Evolutionary conservation across 2,113 vertebrate species (phyloP).

Genomic region (Myotis davidii): DNA sequence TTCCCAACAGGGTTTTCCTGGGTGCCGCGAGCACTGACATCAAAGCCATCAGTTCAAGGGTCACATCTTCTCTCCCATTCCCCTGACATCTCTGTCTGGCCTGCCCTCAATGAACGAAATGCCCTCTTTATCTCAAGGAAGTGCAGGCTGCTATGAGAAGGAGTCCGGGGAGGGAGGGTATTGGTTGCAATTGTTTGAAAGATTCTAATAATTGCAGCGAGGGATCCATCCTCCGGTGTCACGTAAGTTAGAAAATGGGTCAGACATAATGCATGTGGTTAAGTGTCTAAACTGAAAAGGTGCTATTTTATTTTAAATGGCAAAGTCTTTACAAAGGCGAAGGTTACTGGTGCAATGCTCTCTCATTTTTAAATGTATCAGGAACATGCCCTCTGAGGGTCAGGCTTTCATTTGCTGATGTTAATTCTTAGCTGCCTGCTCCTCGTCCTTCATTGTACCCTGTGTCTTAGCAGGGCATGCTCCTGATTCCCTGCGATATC

Average conservation of each 20-base stretch:
- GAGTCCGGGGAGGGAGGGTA: slow-evolving; percentile 35
- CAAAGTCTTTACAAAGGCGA: slow-evolving; percentile 77
- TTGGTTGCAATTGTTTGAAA: slow-evolving; percentile 72
- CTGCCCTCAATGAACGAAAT: slow-evolving; percentile 32
- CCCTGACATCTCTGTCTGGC: background rate
- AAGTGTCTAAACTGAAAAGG: slow-evolving; percentile 85
- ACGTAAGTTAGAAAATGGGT: slow-evolving; percentile 79
- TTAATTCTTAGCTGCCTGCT: slow-evolving; percentile 87
- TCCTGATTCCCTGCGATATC: slow-evolving; percentile 82
- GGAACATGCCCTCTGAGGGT: slow-evolving; percentile 85
- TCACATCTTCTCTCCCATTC: background rate
- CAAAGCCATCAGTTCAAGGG: slow-evolving; percentile 58
- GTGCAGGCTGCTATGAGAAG: slow-evolving; percentile 39
- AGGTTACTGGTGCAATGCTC: slow-evolving; percentile 82
- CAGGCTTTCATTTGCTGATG: slow-evolving; percentile 86
- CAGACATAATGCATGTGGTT: slow-evolving; percentile 82
- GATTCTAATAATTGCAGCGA: slow-evolving; percentile 74
- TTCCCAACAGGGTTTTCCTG: slow-evolving; percentile 46
- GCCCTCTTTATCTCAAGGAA: slow-evolving; percentile 14
- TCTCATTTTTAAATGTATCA: slow-evolving; percentile 81
- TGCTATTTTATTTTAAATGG: slow-evolving; percentile 85
- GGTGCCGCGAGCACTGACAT: background rate
- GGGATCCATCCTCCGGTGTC: slow-evolving; percentile 69
- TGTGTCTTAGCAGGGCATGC: slow-evolving; percentile 84
- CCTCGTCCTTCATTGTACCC: slow-evolving; percentile 83